Evolutionary conservation across 2,113 vertebrate genomes (phyloP), one percentile per base, ranked within the genome.

Genomic region (Pionites leucogaster): DNA sequence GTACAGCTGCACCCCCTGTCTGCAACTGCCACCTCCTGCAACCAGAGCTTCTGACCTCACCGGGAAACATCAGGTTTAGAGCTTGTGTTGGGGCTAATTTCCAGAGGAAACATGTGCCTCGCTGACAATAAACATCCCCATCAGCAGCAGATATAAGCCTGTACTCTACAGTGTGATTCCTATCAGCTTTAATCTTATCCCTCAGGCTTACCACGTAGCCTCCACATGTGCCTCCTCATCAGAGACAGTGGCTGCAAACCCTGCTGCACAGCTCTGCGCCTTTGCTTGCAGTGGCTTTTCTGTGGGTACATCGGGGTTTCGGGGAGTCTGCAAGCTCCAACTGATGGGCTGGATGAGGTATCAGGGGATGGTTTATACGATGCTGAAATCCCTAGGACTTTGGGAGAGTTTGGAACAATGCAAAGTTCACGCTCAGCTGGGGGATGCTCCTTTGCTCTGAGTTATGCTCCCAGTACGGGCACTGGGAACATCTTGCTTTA

Each of bases 341-440:
- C 37, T 0, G 3, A 11, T 3, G 25, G 62, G 23, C 25, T 44
- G 77, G 77, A 6, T 33, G 9, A 5, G 53, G 33, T 2, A 10
- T 9, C 23, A 13, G 29, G 41, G 1, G 33, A 13, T 6, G 7
- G 29, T 2, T 69, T 28, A 10, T 2, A 0, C 42, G n/a, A 44
- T 22, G 35, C 8, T 31, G 1, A 6, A 62, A 82, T 46, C 15
- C 53, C 29, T 5, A 28, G 41, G 52, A 7, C 5, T 69, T 4
- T 20, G 65, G 47, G 23, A 49, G 16, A 4, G 23, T 28, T 35
- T 28, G 28, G 49, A 65, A 31, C 1, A 0, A 6, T 3, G 25
- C 1, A 29, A 25, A 27, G 47, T 6, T n/a, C 39, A 1, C n/a
- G 8, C 10, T 24, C 0, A 0, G 4, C 35, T 42, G 17, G 22